phyloP scores from a whole-genome alignment of 1,140 invertebrate genomes.

The Drosophila paulistorum region DNA sequence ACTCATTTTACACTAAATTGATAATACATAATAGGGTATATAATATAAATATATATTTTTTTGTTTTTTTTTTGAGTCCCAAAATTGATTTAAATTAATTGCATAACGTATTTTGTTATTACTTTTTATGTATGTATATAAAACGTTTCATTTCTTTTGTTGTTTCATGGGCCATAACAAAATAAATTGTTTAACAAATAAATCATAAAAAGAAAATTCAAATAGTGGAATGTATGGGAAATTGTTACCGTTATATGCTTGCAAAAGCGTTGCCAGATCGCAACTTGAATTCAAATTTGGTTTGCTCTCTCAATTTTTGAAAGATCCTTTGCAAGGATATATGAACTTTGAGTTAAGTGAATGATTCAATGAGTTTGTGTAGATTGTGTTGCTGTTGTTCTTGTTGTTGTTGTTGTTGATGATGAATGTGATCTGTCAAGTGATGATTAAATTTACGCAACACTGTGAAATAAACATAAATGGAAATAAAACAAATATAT shows the following conservation, averaged over 20 bases:
- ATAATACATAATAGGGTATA: conserved; percentile 33
- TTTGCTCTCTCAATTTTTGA: not conserved
- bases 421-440: conserved; percentile 53
- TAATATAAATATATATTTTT: conserved; percentile 31
- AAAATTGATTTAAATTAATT: conserved; percentile 77
- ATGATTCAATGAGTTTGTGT: conserved; percentile 39
- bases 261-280: not conserved
- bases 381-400: conserved; percentile 27
- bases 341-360: conserved; percentile 1
- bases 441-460: conserved; percentile 52
- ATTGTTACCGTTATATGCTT: not conserved
- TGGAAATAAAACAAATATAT: conserved; percentile 13
- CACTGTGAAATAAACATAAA: conserved; percentile 49
- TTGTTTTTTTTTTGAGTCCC: conserved; percentile 62
- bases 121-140: conserved; percentile 11
- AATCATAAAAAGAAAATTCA: not conserved
- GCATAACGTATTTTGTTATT: conserved; percentile 48
- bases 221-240: conserved; percentile 1
- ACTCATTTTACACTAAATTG: conserved; percentile 59
- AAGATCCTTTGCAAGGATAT: not conserved
- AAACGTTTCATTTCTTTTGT: conserved; percentile 25
- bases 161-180: conserved; percentile 31
- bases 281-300: not conserved
- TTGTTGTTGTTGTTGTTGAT: not conserved
- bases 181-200: conserved; percentile 33